phyloP scores from a whole-genome alignment of 2,113 vertebrate genomes.

The Lipophrys pholis region DNA sequence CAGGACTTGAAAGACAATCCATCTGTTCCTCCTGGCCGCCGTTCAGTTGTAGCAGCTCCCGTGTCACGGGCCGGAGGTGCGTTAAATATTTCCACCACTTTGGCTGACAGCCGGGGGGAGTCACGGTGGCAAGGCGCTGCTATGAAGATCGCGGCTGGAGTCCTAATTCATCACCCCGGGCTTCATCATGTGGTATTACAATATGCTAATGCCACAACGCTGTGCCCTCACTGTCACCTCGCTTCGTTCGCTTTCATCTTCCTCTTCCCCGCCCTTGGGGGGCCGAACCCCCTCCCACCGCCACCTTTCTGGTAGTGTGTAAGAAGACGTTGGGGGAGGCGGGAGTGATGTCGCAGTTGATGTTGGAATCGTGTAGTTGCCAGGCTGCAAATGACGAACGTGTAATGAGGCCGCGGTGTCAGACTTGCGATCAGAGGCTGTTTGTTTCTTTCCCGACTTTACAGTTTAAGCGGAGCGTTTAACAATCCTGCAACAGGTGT shows the following conservation, averaged over 20 bases:
- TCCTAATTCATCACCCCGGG: constrained; percentile 76
- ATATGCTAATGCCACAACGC: constrained; percentile 76
- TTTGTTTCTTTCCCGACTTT: constrained; percentile 10
- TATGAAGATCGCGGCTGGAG: constrained; percentile 70
- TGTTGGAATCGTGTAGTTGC: constrained; percentile 45
- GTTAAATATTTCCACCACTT: constrained; percentile 70
- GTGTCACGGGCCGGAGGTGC: constrained; percentile 55
- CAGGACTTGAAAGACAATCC: constrained; percentile 65
- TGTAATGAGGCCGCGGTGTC: constrained; percentile 49
- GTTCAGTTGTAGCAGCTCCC: constrained; percentile 59
- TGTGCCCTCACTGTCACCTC: constrained; percentile 59
- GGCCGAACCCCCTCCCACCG: constrained; percentile 6
- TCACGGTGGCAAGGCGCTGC: constrained; percentile 65
- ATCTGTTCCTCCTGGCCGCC: constrained; percentile 63
- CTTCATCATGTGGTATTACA: constrained; percentile 76
- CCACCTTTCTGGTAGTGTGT: constrained; percentile 31
- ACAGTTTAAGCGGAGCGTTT: too few species aligned
- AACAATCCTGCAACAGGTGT: constrained; percentile 14
- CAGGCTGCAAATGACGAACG: constrained; percentile 30
- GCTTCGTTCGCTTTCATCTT: constrained; percentile 52
- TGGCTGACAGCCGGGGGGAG: constrained; percentile 66
- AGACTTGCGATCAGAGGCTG: constrained; percentile 6
- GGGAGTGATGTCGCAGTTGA: constrained; percentile 39
- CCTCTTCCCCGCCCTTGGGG: constrained; percentile 10
- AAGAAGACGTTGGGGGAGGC: background rate